phyloP scores from a whole-genome alignment of 2,797 vertebrate species.

The Ataeniobius toweri region DNA sequence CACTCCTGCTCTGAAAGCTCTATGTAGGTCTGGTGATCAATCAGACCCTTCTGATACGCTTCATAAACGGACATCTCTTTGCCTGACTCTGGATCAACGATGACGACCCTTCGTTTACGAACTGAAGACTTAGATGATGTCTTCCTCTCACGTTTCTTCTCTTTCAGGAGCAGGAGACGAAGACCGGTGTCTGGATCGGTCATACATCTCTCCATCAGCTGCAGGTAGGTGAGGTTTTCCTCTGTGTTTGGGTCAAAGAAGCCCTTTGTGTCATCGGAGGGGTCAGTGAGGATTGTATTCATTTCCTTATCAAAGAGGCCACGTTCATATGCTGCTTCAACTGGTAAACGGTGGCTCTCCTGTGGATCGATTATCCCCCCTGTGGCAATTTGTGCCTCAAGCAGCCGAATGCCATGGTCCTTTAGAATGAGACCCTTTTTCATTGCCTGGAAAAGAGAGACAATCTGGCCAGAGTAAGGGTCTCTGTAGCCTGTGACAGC shows the following conservation, averaged over 20 bases:
- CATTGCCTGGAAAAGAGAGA: constrained; percentile 99
- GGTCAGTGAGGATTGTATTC: constrained; percentile 93
- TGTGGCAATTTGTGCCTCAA: constrained; percentile 96
- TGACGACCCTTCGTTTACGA: constrained; percentile 96
- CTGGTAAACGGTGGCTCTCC: constrained; percentile 92
- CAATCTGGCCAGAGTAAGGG: constrained; percentile 91
- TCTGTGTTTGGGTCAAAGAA: constrained; percentile 99
- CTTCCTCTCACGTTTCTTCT: constrained; percentile 95
- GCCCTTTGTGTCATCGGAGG: constrained; percentile 96
- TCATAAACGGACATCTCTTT: constrained; percentile 99
- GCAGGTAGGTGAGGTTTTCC: constrained; percentile 96
- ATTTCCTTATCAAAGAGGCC: constrained; percentile 97
- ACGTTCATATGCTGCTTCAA: constrained; percentile 92
- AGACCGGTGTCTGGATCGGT: constrained; percentile 90
- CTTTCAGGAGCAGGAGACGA: constrained; percentile 90
- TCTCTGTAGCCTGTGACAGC: constrained; percentile 96
- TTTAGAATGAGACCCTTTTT: constrained; percentile 97
- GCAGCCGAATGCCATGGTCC: constrained; percentile 94
- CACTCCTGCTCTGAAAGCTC: constrained; percentile 97
- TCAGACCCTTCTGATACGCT: constrained; percentile 96
- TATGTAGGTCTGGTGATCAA: constrained; percentile 96
- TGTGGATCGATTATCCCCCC: constrained; percentile 97
- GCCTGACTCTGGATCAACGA: constrained; percentile 95
- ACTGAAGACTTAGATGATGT: constrained; percentile 98
- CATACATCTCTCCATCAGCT: constrained; percentile 93